Base-by-base conservation (phyloP, 1,140 invertebrate genomes). In the Hormaphis cornu region DNA sequence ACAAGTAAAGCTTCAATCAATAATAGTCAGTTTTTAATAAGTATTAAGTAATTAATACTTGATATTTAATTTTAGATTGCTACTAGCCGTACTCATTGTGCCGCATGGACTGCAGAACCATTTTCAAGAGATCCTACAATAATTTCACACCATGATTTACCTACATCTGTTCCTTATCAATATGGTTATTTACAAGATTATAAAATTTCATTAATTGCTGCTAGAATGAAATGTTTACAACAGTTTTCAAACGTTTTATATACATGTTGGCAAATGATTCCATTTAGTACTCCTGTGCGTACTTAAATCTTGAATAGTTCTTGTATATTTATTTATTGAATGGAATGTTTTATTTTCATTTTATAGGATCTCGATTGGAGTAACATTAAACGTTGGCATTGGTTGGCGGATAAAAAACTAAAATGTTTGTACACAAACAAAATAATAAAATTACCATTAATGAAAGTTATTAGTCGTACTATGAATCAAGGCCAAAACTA, bases 401-500 rank as follows among this genome's bases (percentile, higher is more conserved):
- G 78, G 42, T 72, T 86, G 2, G 75, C 81, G 35, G 80, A 80
- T 48, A 80, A 82, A 6, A 75, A 78, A 70, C 74, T 87, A 30
- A 75, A 85, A 37, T 79, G 81, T 10, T 70, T 87, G 16, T 75
- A 86, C 37, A 82, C 83, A 3, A 82, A 84, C 1, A 74, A 83
- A 42, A 84, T 87, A 4, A 85, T 85, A 75, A 86, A 84, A 2
- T 77, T 87, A 58, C 86, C 86, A 10, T 80, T 87, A 74, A 84
- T 87, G 0, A 76, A 85, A 69, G 82, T 83, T 70, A 78, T 87
- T 14, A 83, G 83, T 26, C 81, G 84, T 69, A 87, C 85, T 1
- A 87, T 87, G 85, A 81, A 86, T 10, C 85, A 86, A 74, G 84
- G 84, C 9, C 81, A 83, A 69, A 87, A 86, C 76, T 87, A 85